A percentile compares a stretch with the other conserved stretches of the same genome.
phyloP scores from a whole-genome alignment of 2,888 invertebrate species.

The Mechanitis mazaeus region DNA sequence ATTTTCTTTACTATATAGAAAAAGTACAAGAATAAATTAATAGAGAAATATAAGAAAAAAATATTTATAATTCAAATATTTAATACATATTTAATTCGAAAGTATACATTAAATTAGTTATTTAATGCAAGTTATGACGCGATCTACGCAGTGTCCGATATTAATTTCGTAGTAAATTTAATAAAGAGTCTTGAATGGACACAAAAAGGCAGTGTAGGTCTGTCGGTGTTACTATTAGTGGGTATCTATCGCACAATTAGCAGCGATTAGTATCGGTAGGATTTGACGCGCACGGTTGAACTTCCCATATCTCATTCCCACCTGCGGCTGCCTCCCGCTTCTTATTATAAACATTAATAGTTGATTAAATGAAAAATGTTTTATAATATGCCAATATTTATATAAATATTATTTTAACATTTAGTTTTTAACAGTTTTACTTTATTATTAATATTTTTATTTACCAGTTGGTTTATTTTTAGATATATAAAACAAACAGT shows the following conservation, averaged over 20 bases:
- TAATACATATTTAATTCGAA: neutral
- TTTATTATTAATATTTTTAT: no score
- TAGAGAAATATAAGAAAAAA: no score
- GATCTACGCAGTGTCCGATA: neutral
- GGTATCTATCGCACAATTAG: conserved; percentile 59
- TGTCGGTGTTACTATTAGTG: conserved; percentile 18
- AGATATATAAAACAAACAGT: no score
- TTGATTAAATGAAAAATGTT: neutral
- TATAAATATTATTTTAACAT: no score
- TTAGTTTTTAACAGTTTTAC: no score
- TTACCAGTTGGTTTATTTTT: no score
- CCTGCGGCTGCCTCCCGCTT: conserved; percentile 35
- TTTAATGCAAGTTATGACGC: neutral
- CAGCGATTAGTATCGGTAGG: conserved; percentile 68
- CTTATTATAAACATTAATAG: conserved; percentile 12
- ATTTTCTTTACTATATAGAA: no score
- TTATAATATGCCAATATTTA: no score
- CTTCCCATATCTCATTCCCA: conserved; percentile 65
- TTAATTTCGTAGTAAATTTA: neutral
- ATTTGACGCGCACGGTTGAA: conserved; percentile 70
- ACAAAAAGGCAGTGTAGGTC: neutral
- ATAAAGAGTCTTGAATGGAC: neutral
- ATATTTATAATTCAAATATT: no score
- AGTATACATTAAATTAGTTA: neutral
- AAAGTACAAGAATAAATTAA: no score